These are phyloP conservation scores for Nyctibius bracteatus DNA, from an alignment of 2,113 vertebrate species.

Conservation along the genomic window DNA sequence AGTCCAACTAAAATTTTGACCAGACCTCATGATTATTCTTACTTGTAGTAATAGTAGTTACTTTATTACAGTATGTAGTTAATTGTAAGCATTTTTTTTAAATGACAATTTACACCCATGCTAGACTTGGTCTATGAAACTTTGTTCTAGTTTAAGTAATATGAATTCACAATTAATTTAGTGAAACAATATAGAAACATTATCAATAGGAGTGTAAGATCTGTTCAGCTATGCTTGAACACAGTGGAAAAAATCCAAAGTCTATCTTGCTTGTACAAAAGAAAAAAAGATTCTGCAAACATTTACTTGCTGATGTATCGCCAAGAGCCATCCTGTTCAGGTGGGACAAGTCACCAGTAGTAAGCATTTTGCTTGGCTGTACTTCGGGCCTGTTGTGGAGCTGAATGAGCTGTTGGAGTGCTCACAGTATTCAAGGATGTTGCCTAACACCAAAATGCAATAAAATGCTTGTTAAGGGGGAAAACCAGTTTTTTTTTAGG, in stretches of 20 bases:
- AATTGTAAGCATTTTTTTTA: background rate
- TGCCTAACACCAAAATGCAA: background rate
- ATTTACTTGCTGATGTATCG: background rate
- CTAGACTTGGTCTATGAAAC: background rate
- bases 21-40: background rate
- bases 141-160: background rate
- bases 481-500: background rate
- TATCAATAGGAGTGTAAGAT: background rate
- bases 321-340: background rate
- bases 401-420: background rate
- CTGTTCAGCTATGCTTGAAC: background rate
- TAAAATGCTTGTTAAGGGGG: background rate
- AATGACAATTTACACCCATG: background rate
- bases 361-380: background rate
- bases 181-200: background rate
- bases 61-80: background rate
- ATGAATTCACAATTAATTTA: background rate
- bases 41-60: background rate
- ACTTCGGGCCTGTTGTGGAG: background rate
- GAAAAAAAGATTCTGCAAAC: background rate
- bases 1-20: background rate
- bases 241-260: background rate
- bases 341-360: background rate
- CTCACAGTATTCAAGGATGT: background rate
- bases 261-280: background rate